A percentile compares a stretch with the other conserved stretches of the same genome.
Conservation (phyloP, 2,797 vertebrate genomes). For the Crocidura indochinensis region DNA sequence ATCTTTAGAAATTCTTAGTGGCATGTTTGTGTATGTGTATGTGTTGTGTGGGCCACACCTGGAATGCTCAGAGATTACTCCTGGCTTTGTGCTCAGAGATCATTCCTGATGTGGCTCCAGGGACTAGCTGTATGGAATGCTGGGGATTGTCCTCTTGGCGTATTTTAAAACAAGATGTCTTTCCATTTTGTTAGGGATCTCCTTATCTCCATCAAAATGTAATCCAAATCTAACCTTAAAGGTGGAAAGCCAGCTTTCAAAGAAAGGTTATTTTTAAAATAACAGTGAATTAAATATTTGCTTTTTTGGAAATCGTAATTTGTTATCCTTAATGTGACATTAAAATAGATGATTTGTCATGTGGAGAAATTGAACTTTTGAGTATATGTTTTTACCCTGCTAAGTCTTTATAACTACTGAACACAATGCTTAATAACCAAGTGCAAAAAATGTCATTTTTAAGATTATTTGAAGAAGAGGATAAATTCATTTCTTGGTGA, state of each 20-base stretch:
- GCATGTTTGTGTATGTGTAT: no score
- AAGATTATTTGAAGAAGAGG: conserved; percentile 10
- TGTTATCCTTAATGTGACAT: conserved; percentile 61
- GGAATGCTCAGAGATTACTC: no score
- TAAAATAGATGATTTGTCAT: conserved; percentile 30
- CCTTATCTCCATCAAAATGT: conserved; percentile 42
- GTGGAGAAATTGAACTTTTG: conserved; percentile 40
- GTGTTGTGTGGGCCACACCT: no score
- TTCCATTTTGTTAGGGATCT: conserved; percentile 9
- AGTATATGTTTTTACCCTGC: conserved; percentile 39
- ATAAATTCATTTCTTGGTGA: neutral
- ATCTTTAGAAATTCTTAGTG: conserved; percentile 45
- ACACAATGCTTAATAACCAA: neutral
- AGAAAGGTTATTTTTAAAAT: conserved; percentile 25
- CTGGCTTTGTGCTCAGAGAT: no score
- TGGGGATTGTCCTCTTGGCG: neutral
- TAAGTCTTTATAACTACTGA: neutral
- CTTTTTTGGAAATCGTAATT: conserved; percentile 62
- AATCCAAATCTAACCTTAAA: conserved; percentile 42
- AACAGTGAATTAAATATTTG: conserved; percentile 62
- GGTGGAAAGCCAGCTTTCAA: conserved; percentile 35
- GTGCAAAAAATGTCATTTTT: neutral
- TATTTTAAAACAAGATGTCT: conserved; percentile 41
- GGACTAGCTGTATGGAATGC: no score
- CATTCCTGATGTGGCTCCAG: neutral